Conservation (phyloP, 1,140 invertebrate genomes). For the Penaeus japonicus region DNA sequence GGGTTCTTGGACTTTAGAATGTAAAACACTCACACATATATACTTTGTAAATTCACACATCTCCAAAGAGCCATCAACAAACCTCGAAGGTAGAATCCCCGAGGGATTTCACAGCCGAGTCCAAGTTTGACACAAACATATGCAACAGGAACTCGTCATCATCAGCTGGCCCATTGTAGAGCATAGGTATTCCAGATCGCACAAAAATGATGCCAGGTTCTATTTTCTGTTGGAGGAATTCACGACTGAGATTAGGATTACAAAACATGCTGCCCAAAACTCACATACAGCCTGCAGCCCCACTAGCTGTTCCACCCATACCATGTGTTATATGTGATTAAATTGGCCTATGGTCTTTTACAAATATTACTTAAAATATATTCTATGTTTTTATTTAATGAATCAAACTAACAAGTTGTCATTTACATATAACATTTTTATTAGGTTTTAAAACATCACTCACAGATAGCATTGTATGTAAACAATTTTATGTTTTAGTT, state of each 20-base stretch:
- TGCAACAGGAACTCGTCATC: constrained; percentile 53
- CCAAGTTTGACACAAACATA: constrained; percentile 42
- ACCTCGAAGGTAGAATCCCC: constrained; percentile 57
- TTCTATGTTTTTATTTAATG: no score
- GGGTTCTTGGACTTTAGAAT: no score
- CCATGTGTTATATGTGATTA: no score
- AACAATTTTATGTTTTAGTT: no score
- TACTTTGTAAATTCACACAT: background rate
- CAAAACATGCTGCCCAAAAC: background rate
- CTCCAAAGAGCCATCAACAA: background rate
- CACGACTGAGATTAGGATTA: background rate
- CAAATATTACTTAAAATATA: no score
- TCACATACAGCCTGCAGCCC: no score
- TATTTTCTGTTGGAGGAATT: constrained; percentile 15
- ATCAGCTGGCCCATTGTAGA: constrained; percentile 38
- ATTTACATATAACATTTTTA: no score
- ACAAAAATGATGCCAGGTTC: constrained; percentile 48
- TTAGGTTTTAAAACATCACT: no score
- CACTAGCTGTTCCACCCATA: no score
- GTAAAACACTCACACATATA: background rate
- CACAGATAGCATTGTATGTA: no score
- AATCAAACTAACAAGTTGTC: no score
- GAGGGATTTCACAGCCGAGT: constrained; percentile 40
- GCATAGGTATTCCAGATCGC: constrained; percentile 44
- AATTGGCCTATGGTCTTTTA: no score